Conservation (phyloP, 2,113 vertebrate species). For the Gila orcuttii region DNA sequence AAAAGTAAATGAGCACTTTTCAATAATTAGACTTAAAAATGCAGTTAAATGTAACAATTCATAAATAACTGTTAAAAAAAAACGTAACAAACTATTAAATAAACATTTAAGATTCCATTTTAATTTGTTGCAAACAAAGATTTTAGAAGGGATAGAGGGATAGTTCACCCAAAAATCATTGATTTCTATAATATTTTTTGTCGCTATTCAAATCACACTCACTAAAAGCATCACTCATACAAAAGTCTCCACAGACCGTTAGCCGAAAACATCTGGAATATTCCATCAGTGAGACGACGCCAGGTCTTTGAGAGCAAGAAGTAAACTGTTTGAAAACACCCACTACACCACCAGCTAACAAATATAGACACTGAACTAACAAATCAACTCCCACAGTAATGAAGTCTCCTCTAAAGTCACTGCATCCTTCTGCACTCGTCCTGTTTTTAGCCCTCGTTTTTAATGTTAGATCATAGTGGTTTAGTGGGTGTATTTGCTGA, state of each 20-base stretch:
- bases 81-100: too few relatives aligned
- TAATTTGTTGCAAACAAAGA: too few relatives aligned
- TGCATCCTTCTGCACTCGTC: not conserved
- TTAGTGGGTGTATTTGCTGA: constrained; percentile 38
- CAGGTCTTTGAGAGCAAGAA: not conserved
- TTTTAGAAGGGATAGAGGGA: too few relatives aligned
- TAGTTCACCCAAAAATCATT: too few relatives aligned
- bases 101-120: too few relatives aligned
- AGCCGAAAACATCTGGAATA: constrained; percentile 20
- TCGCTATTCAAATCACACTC: not conserved
- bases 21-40: too few relatives aligned
- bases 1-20: too few relatives aligned
- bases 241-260: not conserved
- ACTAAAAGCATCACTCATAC: not conserved
- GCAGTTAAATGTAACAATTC: too few relatives aligned
- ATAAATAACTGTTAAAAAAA: too few relatives aligned
- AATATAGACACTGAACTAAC: constrained; percentile 36
- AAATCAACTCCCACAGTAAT: constrained; percentile 36
- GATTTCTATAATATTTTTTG: too few relatives aligned
- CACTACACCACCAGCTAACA: constrained; percentile 20
- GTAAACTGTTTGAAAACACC: constrained; percentile 16
- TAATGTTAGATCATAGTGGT: constrained; percentile 34
- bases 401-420: constrained; percentile 11
- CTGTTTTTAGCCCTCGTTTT: not conserved
- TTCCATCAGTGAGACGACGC: not conserved